Base-by-base conservation (phyloP, 2,113 vertebrate species). In the Microtus pennsylvanicus region DNA sequence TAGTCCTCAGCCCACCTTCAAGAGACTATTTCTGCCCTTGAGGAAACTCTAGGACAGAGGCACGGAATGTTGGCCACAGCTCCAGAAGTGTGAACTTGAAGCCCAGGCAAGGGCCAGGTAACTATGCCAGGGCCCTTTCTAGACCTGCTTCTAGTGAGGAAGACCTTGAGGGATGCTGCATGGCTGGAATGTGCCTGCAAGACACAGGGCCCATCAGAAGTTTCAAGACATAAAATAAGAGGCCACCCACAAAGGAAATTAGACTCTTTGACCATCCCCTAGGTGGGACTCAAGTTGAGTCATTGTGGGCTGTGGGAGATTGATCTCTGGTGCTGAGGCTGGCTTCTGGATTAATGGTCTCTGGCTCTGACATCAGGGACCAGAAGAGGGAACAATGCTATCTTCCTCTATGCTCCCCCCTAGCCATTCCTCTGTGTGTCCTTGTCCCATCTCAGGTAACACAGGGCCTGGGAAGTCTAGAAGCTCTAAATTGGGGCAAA, bases 251-350 rank as follows among this genome's bases (percentile, higher is more conserved):
- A 14, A 5, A 30, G 6, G n/a, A 45, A 5, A 0, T 45, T 0
- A 0, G 4, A 7, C 9, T 12, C n/a, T 69, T 0, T 5, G 5
- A 22, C 28, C 14, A 0, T 17, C n/a, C 22, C 6, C 14, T 47
- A 35, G 0, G 1, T 3, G 5, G 14, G 38, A 21, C 28, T 42
- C 26, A 4, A 24, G 42, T 8, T 5, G 38, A 28, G 5, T 33
- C 26, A 19, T 0, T 14, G 0, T 10, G 7, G 10, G 1, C 19
- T 3, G 63, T 24, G 17, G 38, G 52, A 33, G 28, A 42, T 30
- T 42, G 38, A 12, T 22, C 50, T 33, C 21, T 3, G 45, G 69
- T 14, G 5, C 38, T 30, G 19, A 28, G 1, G 42, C 50, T 45
- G 26, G 65, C 3, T 30, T 76, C 75, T 4, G 28, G 16, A 22